These are phyloP conservation scores for Hirundo rustica DNA, from an alignment of 2,797 vertebrate genomes.

Conservation along the genomic window DNA sequence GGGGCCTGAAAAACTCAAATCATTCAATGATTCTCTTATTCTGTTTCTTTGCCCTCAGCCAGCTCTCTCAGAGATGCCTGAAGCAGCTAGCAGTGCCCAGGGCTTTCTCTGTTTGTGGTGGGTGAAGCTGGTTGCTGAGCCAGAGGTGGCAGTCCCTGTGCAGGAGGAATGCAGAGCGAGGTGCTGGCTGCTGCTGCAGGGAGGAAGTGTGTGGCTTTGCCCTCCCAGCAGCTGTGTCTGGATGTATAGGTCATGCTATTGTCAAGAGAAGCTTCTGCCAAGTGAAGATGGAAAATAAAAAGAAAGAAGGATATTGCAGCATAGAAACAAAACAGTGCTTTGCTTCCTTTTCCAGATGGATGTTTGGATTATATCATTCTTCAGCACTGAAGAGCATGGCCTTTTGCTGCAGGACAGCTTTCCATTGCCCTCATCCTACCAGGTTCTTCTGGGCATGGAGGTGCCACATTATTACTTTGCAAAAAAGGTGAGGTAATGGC, in stretches of 20 bases:
- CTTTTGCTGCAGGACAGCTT: slow-evolving; percentile 91
- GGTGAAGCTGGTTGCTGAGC: background rate
- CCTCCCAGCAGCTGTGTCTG: background rate
- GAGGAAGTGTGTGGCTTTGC: background rate
- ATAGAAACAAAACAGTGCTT: background rate
- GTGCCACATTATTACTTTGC: slow-evolving; percentile 94
- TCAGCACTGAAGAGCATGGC: slow-evolving; percentile 91
- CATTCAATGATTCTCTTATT: background rate
- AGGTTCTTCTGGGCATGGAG: slow-evolving; percentile 87
- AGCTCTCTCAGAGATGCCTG: background rate
- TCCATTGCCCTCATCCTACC: slow-evolving; percentile 77
- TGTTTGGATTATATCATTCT: slow-evolving; percentile 87
- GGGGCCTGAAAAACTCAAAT: no score
- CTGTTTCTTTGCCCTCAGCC: background rate
- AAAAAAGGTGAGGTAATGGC: slow-evolving; percentile 83
- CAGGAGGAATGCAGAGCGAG: background rate
- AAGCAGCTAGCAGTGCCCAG: background rate
- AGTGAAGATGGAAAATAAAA: slow-evolving; percentile 13
- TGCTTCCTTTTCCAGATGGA: slow-evolving; percentile 68
- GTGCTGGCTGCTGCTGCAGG: background rate
- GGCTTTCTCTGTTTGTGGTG: background rate
- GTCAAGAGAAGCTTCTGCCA: background rate
- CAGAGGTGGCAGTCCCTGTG: background rate
- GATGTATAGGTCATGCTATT: background rate
- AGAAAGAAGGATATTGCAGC: background rate